These are phyloP conservation scores for Mus minutoides DNA, from an alignment of 2,797 vertebrate genomes.

Conservation along the genomic window DNA sequence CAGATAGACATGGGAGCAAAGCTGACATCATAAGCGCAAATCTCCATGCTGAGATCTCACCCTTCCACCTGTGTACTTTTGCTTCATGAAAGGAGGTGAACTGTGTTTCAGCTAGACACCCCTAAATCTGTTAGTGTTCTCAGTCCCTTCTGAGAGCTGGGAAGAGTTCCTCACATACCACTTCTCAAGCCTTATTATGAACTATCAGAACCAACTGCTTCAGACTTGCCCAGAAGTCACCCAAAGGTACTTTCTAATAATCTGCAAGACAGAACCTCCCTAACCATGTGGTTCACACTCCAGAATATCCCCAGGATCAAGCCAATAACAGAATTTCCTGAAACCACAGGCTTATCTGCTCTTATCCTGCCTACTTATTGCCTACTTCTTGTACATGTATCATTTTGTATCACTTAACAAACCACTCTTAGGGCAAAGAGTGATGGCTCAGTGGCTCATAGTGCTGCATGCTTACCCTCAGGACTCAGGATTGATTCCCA, in stretches of 20 bases:
- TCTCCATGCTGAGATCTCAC: neutral
- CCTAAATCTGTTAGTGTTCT: neutral
- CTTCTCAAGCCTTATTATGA: neutral
- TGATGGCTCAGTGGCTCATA: neutral
- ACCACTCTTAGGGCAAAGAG: too few species aligned
- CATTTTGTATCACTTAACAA: neutral
- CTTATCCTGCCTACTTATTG: neutral
- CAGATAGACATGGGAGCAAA: neutral
- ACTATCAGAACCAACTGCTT: neutral
- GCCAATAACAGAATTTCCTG: neutral
- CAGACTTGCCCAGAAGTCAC: fast-evolving
- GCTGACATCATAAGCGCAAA: neutral
- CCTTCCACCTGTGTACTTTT: neutral
- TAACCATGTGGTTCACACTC: neutral
- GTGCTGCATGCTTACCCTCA: too few species aligned
- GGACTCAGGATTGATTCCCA: neutral
- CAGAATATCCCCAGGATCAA: neutral
- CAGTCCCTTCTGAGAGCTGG: neutral
- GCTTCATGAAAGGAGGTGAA: neutral
- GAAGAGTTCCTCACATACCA: fast-evolving
- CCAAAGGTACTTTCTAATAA: neutral
- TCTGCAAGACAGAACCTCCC: neutral
- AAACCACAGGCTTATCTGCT: neutral
- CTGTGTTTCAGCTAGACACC: neutral
- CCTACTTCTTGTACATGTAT: neutral